A percentile compares a stretch with the other conserved stretches of the same genome.
phyloP scores from a whole-genome alignment of 1,140 invertebrate genomes.

The Forficula auricularia region DNA sequence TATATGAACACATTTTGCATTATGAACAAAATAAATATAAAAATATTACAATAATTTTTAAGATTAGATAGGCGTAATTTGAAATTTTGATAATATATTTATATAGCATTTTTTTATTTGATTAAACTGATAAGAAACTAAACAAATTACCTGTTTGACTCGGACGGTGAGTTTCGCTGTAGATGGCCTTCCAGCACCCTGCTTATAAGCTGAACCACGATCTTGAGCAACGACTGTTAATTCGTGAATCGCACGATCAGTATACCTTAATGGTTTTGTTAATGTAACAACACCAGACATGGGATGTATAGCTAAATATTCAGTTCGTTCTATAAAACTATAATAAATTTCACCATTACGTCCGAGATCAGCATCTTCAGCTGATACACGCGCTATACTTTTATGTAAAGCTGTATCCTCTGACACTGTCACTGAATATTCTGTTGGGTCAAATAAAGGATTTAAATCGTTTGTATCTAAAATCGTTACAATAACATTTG shows the following conservation, averaged over 20 bases:
- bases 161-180: constrained; percentile 56
- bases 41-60: no score
- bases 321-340: constrained; percentile 64
- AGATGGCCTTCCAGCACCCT: constrained; percentile 37
- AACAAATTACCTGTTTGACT: constrained; percentile 42
- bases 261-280: constrained; percentile 54
- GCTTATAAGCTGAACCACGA: constrained; percentile 46
- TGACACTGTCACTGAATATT: constrained; percentile 70
- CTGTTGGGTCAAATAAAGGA: constrained; percentile 73
- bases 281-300: constrained; percentile 75
- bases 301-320: constrained; percentile 80
- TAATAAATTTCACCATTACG: constrained; percentile 93
- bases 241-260: constrained; percentile 48
- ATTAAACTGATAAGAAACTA: no score
- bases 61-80: no score
- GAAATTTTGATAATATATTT: no score
- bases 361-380: constrained; percentile 86
- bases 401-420: constrained; percentile 75
- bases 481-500: constrained; percentile 60
- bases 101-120: no score
- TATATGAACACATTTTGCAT: no score
- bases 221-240: constrained; percentile 68
- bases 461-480: constrained; percentile 81
- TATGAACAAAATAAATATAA: no score
- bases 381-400: constrained; percentile 55